Percentiles rank a stretch among this genome's conserved stretches.
Conservation (phyloP, 2,888 invertebrate genomes). For the Bombylius major region DNA sequence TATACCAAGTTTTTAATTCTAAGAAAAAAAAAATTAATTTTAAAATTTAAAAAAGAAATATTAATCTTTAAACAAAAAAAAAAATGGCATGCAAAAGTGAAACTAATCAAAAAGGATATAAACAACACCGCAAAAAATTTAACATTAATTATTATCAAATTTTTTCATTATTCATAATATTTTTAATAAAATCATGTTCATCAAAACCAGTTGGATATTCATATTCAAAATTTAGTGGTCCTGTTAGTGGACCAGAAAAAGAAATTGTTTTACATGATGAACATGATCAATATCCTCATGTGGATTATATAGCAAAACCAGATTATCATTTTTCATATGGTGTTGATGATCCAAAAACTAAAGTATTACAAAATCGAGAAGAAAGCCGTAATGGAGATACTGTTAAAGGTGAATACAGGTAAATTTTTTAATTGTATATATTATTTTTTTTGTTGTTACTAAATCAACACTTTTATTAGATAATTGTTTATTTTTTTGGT, state of each 20-base stretch:
- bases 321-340: conserved; percentile 66
- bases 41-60: too few relatives aligned
- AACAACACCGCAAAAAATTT: background rate
- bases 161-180: too few relatives aligned
- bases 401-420: conserved; percentile 57
- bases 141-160: too few relatives aligned
- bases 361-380: conserved; percentile 59
- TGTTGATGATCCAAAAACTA: conserved; percentile 58
- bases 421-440: conserved; percentile 12
- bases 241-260: conserved; percentile 51
- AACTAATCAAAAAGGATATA: background rate
- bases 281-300: conserved; percentile 38
- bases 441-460: background rate
- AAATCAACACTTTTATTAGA: background rate
- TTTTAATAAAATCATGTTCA: background rate
- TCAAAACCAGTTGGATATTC: conserved; percentile 45
- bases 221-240: conserved; percentile 59
- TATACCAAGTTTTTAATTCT: too few relatives aligned
- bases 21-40: too few relatives aligned
- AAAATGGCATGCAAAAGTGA: too few relatives aligned
- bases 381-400: conserved; percentile 60
- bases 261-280: conserved; percentile 28
- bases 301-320: conserved; percentile 61
- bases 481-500: too few relatives aligned
- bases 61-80: too few relatives aligned